A percentile compares a stretch with the other conserved stretches of the same genome.
phyloP scores from a whole-genome alignment of 2,888 invertebrate species.

The Tenthredo scrophulariae region DNA sequence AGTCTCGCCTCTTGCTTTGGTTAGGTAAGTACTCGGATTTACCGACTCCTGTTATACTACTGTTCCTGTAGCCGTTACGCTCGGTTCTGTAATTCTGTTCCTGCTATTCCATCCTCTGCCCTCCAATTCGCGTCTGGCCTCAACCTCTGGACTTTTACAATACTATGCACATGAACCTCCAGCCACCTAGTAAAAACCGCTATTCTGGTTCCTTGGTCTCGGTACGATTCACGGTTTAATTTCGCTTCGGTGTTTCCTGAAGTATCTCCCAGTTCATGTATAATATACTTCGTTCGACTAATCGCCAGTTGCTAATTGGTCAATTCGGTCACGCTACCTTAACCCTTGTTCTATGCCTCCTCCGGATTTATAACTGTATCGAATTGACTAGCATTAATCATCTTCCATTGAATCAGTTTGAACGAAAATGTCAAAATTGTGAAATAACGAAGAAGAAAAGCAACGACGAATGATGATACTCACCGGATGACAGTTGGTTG shows the following conservation, averaged over 20 bases:
- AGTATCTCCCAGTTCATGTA: neutral
- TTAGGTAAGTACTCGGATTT: conserved; percentile 29
- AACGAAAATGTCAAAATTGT: neutral
- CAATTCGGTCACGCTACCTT: neutral
- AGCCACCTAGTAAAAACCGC: conserved; percentile 1
- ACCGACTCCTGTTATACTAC: conserved; percentile 33
- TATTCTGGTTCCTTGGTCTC: conserved; percentile 34
- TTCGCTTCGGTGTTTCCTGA: conserved; percentile 3
- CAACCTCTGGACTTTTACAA: conserved; percentile 26
- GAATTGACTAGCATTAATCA: neutral
- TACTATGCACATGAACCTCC: neutral
- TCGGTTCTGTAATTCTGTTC: conserved; percentile 23
- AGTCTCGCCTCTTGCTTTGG: conserved; percentile 36
- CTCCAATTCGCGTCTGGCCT: conserved; percentile 47
- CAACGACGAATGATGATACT: conserved; percentile 59
- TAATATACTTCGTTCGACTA: neutral
- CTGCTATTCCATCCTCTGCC: neutral
- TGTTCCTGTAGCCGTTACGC: conserved; percentile 23
- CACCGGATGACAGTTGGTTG: conserved; percentile 80
- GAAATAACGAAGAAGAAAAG: neutral
- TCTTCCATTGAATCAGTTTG: neutral
- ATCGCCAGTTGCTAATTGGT: neutral
- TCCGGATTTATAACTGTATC: neutral
- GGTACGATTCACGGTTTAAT: conserved; percentile 26
- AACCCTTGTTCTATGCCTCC: neutral